These are phyloP conservation scores for Nixonia krombeini DNA, from an alignment of 1,140 invertebrate genomes.

Conservation along the genomic window DNA sequence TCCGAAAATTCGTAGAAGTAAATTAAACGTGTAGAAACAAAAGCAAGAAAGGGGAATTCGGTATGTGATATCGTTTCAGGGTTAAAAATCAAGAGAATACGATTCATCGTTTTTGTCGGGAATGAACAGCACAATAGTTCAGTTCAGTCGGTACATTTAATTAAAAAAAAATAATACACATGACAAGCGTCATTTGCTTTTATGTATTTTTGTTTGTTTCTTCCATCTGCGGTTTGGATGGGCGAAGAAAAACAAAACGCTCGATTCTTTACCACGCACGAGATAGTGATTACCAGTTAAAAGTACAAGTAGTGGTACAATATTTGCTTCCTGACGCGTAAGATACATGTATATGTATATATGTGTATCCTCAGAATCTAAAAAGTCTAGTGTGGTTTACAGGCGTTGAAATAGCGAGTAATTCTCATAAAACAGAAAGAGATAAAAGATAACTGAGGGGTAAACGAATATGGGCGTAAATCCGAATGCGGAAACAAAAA, in stretches of 20 bases:
- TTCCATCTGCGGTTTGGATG: slow-evolving; percentile 28
- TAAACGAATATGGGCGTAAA: neutral
- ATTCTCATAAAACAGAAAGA: neutral
- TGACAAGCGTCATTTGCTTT: slow-evolving; percentile 33
- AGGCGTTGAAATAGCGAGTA: neutral
- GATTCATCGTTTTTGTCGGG: no score
- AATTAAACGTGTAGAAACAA: no score
- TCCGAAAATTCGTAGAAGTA: no score
- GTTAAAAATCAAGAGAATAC: no score
- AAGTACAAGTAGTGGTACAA: neutral
- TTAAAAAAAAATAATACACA: slow-evolving; percentile 50
- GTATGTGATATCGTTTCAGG: no score
- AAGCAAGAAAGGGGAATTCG: no score
- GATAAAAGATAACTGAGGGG: neutral
- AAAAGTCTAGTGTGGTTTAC: neutral
- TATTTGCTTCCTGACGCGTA: no score
- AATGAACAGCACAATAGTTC: no score
- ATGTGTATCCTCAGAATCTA: neutral
- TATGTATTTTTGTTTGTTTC: slow-evolving; percentile 17
- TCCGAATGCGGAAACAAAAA: neutral
- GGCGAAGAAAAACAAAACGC: slow-evolving; percentile 10
- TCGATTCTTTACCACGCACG: slow-evolving; percentile 30
- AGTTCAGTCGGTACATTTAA: slow-evolving; percentile 50
- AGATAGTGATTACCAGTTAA: neutral
- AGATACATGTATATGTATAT: no score